These are phyloP conservation scores for Pangasius mekongensis DNA, from an alignment of 2,797 vertebrate genomes.

Conservation along the genomic window DNA sequence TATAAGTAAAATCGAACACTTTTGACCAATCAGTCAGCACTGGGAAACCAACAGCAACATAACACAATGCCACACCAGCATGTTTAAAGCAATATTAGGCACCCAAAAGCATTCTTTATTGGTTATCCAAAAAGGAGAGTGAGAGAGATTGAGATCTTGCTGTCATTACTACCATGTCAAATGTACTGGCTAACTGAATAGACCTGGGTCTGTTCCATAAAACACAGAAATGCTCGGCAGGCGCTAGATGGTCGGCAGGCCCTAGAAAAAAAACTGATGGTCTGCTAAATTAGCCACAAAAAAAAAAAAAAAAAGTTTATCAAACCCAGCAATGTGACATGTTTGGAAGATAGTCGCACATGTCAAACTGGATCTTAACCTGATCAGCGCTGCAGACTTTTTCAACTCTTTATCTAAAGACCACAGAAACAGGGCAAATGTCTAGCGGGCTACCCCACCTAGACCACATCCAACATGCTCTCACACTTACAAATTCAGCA, in stretches of 20 bases:
- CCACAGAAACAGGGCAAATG: constrained; percentile 63
- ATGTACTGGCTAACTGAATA: not conserved
- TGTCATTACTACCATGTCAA: not conserved
- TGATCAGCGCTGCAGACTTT: constrained; percentile 15
- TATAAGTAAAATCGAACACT: not conserved
- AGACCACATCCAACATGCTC: constrained; percentile 27
- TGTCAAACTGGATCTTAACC: constrained; percentile 27
- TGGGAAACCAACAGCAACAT: not conserved
- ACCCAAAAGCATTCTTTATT: not conserved
- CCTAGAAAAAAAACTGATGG: not conserved
- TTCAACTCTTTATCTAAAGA: constrained; percentile 69
- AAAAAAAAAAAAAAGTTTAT: constrained; percentile 32
- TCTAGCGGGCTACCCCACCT: constrained; percentile 62
- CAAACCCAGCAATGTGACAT: constrained; percentile 42
- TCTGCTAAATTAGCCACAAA: not conserved
- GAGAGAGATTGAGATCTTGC: not conserved
- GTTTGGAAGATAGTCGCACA: constrained; percentile 42
- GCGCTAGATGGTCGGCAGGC: not conserved
- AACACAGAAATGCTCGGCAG: not conserved
- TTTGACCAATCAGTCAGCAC: not conserved
- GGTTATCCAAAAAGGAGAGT: not conserved
- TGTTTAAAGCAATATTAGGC: not conserved
- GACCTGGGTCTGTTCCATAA: not conserved
- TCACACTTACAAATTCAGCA: not conserved
- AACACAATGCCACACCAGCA: not conserved